Evolutionary conservation across 2,113 vertebrate genomes (phyloP), one percentile per base, ranked within the genome.

Genomic region (Chroicocephalus ridibundus): DNA sequence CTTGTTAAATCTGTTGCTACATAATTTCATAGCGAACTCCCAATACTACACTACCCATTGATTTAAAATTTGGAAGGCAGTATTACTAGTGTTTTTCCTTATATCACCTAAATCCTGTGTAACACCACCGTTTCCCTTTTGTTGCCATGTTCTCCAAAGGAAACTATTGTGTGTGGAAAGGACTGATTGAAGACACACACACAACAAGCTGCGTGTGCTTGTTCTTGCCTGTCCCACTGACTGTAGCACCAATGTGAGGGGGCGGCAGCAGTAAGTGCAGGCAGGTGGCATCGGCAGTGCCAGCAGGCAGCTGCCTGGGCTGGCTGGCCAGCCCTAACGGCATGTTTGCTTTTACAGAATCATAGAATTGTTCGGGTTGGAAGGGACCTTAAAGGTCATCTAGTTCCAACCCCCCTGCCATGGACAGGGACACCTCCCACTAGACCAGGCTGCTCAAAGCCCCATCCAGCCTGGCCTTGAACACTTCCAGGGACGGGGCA

Each of bases 161-260:
- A 29, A 86, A 52, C 21, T 24, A 3, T 2, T 42, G 19, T 40
- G 19, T 31, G 34, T 2, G 1, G 19, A 74, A 51, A 40, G 26
- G 19, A 47, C 7, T 10, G 42, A 13, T 4, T 31, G 57, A 82
- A 88, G 51, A 54, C 4, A 0, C 2, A 14, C 13, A 46, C 1
- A 2, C 22, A 36, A 18, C 1, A 4, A 42, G 20, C 6, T 25
- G 6, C 4, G 2, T 42, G 3, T 13, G 4, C 24, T 32, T 32
- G 44, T 44, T 38, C 21, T 42, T 46, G 31, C 15, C 46, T 42
- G 34, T 38, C 19, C 7, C 17, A 34, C 29, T 51, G 57, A 21
- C 25, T 14, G 27, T 21, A 76, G 32, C 7, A 27, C 11, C 0
- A 0, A 1, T 38, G 8, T 5, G 58, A 78, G 74, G 24, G 8